Evolutionary conservation across 2,113 vertebrate genomes (phyloP).

Genomic region (Sorex fumeus): DNA sequence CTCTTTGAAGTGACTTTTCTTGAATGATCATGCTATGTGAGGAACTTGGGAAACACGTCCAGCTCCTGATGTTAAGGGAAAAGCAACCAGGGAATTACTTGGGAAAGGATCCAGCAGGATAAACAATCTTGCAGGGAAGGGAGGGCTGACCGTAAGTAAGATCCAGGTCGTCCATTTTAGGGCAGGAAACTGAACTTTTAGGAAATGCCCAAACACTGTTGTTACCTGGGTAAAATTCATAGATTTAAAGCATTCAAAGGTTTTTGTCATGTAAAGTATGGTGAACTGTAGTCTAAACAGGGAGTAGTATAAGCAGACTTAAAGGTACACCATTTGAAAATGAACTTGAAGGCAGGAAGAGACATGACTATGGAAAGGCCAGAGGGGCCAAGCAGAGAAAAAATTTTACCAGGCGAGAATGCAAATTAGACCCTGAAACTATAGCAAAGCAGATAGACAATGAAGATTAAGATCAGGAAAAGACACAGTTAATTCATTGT

Average conservation of each 20-base stretch:
- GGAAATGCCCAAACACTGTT: neutral
- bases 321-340: neutral
- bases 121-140: neutral
- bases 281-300: neutral
- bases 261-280: neutral
- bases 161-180: neutral
- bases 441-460: neutral
- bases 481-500: neutral
- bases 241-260: neutral
- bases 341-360: neutral
- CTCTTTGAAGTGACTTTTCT: neutral
- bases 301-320: neutral
- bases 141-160: neutral
- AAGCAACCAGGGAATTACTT: neutral
- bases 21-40: neutral
- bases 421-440: neutral
- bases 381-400: neutral
- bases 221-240: neutral
- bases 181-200: neutral
- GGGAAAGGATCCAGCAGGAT: neutral
- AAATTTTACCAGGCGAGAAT: neutral
- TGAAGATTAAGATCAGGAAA: neutral
- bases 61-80: neutral
- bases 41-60: neutral
- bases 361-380: neutral